phyloP scores from a whole-genome alignment of 2,888 invertebrate genomes.

The Agrotis segetum region DNA sequence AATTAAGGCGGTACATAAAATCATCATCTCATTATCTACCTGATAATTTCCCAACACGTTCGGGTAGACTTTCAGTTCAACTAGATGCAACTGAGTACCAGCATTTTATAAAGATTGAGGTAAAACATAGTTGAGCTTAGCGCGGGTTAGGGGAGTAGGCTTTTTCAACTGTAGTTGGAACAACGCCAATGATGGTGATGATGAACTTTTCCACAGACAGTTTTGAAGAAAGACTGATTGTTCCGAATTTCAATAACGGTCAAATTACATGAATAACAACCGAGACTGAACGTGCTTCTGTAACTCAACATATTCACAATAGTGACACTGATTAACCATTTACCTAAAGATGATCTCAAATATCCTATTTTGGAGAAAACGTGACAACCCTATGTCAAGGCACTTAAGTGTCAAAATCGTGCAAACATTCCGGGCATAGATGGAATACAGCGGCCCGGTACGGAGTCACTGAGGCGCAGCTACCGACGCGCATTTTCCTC shows the following conservation, averaged over 20 bases:
- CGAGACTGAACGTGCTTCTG: background rate
- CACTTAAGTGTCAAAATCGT: constrained; percentile 22
- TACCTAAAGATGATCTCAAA: background rate
- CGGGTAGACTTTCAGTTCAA: background rate
- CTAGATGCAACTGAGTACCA: background rate
- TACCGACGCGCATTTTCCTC: constrained; percentile 60
- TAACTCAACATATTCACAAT: background rate
- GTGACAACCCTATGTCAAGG: constrained; percentile 37
- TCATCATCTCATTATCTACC: background rate
- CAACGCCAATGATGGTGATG: too few species aligned
- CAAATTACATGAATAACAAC: background rate
- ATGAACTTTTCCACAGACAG: too few species aligned
- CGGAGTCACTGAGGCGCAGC: background rate
- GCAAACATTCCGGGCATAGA: constrained; percentile 32
- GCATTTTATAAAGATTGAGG: background rate
- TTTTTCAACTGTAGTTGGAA: too few species aligned
- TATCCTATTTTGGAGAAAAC: background rate
- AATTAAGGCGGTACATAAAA: too few species aligned
- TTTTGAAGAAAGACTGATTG: background rate
- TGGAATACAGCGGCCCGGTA: background rate
- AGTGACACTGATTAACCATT: background rate
- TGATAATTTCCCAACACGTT: background rate
- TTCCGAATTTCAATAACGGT: background rate
- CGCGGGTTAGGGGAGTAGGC: too few species aligned
- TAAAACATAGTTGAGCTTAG: too few species aligned